Evolutionary conservation across 1,140 invertebrate genomes (phyloP).

Genomic region (Saccostrea cuccullata): DNA sequence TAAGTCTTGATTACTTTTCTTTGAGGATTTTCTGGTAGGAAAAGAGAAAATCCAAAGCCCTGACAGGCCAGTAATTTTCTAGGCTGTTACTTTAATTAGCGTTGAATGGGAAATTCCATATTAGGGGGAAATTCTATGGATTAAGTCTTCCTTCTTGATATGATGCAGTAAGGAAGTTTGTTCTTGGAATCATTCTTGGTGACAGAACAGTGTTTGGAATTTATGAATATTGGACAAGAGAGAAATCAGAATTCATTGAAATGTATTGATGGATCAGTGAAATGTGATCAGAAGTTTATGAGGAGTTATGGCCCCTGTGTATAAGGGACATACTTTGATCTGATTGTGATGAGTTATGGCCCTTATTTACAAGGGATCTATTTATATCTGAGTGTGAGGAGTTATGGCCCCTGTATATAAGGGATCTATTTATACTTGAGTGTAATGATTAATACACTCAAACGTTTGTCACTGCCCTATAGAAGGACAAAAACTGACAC

Average conservation of each 20-base stretch:
- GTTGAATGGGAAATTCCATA: constrained; percentile 1
- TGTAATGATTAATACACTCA: constrained; percentile 52
- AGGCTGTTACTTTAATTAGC: constrained; percentile 6
- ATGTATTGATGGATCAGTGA: not conserved
- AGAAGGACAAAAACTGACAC: constrained; percentile 52
- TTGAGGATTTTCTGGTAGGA: not conserved
- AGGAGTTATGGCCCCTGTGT: constrained; percentile 8
- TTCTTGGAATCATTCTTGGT: not conserved
- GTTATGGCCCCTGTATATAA: constrained; percentile 10
- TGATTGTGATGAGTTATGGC: not conserved
- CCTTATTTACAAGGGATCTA: not conserved
- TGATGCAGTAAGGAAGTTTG: not conserved
- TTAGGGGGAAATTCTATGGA: not conserved
- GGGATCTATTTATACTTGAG: not conserved
- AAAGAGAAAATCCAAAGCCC: not conserved
- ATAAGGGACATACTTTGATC: not conserved
- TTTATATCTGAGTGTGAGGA: not conserved
- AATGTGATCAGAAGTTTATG: not conserved
- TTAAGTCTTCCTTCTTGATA: constrained; percentile 7
- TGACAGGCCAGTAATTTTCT: not conserved
- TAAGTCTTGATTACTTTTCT: constrained; percentile 20
- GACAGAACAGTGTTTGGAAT: not conserved
- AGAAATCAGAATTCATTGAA: no score
- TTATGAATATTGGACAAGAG: not conserved
- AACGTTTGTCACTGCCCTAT: constrained; percentile 53